Evolutionary conservation across 2,113 vertebrate genomes (phyloP), one percentile per base, ranked within the genome.

Genomic region (Sialia sialis): DNA sequence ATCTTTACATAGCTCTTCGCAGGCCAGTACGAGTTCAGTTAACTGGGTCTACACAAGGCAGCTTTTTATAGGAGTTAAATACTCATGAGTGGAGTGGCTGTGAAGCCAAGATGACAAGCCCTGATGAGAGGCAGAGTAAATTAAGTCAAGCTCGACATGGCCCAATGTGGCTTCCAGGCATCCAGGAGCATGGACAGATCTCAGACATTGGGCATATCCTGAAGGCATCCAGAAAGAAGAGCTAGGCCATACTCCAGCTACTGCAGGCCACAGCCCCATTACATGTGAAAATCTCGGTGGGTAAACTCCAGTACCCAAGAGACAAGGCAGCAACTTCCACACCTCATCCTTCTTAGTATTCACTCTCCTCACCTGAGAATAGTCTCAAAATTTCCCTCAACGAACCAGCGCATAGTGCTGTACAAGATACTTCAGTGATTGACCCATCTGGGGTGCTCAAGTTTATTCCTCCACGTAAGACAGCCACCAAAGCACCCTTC

Each of bases 131-230:
- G 27, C 5, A 87, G 39, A 32, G 36, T 52, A 59, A 72, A 78
- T 51, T 23, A 78, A 14, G 16, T 63, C 56, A 75, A 51, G 43
- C 36, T 27, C 46, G 11, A 19, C 51, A 69, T 29, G 9, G 38
- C 43, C 51, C 3, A 4, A 7, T 0, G 4, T 23, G 27, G 49
- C 52, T 72, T 66, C 36, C 51, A 39, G 48, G 43, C 12, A 39
- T 16, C 41, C 14, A 36, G 29, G 9, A 84, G 52, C 36, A 63
- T 0, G 4, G 43, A 23, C 14, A 46, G 48, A 75, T 34, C 34
- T 59, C 1, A 13, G 21, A 22, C 0, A 1, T 4, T 5, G 3
- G 27, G 11, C 2, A 2, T n/a, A 81, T 46, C 46, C 60, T 55
- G 51, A 78, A 72, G 62, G 49, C 19, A 69, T 3, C 6, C 29